phyloP scores from a whole-genome alignment of 2,888 invertebrate species.

The Synanthedon andrenaeformis region DNA sequence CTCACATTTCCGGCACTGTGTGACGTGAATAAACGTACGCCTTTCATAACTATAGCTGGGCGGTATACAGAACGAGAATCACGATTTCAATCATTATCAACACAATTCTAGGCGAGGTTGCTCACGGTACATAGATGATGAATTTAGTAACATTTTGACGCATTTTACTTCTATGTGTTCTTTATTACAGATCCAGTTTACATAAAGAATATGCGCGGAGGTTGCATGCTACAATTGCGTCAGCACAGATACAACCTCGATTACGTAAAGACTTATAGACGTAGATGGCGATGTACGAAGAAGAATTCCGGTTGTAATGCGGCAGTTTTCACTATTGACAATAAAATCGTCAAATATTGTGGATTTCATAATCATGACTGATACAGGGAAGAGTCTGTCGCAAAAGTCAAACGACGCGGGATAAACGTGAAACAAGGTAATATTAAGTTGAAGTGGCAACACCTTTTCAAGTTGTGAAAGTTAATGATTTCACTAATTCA shows the following conservation, averaged over 20 bases:
- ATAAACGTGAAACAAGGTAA: no score
- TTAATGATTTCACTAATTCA: no score
- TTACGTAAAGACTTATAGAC: slow-evolving; percentile 12
- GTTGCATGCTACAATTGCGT: slow-evolving; percentile 11
- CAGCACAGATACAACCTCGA: slow-evolving; percentile 12
- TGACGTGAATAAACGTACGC: no score
- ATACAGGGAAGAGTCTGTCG: no score
- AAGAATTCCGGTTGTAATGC: slow-evolving; percentile 17
- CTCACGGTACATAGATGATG: neutral
- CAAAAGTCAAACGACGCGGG: no score
- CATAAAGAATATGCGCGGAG: slow-evolving; percentile 8
- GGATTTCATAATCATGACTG: slow-evolving; percentile 13
- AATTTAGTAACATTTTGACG: neutral
- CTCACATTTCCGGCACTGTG: no score
- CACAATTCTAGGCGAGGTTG: no score
- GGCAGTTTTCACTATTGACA: slow-evolving; percentile 14
- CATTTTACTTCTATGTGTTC: neutral
- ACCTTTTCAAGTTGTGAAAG: no score
- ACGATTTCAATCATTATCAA: no score
- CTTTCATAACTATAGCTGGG: no score
- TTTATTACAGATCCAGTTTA: neutral
- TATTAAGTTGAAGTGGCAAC: no score
- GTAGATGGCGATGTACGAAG: slow-evolving; percentile 27
- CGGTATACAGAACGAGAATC: no score
- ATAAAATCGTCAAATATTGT: slow-evolving; percentile 11